Evolutionary conservation across 2,113 vertebrate species (phyloP), one percentile per base, ranked within the genome.

Genomic region (Hucho hucho): DNA sequence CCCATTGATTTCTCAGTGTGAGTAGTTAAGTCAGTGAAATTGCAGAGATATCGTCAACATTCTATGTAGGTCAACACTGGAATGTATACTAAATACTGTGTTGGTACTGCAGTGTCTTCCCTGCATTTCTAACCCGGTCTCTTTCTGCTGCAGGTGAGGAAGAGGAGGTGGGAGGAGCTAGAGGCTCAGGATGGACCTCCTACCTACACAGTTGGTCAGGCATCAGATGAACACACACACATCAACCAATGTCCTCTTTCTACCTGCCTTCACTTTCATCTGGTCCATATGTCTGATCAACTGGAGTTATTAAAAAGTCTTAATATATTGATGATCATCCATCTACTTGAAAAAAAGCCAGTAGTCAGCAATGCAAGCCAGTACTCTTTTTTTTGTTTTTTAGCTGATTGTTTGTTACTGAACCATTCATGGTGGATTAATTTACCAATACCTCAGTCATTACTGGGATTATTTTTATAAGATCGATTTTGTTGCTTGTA

Each of bases 131-230:
- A 59, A 28, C 37, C 16, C 1, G 12, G 7, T 79, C 64, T 77
- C 49, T 81, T 76, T 66, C 13, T 70, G 20, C 47, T 73, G 75
- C 81, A 99, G 97, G 97, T 86, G 95, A 97, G 25, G 97, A 97
- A 25, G 97, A 97, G 69, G 96, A 98, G 69, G 90, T 82, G 43
- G 75, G 90, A 0, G 85, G 83, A 1, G 87, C 94, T 29, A 91
- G 94, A 13, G 87, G 94, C 6, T 94, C 96, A 4, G 97, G 97
- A 32, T 99, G 98, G 98, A 89, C 95, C 22, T 99, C 98, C 0
- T 99, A 99, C 71, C 94, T 99, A 22, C 98, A 99, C 89, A 99
- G 97, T 86, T 99, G 98, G 98, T 98, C 98, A 2, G 98, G 98
- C 82, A 96, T 99, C 85, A 93, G 95, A 89, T 99, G 91, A 91